Evolutionary conservation across 2,113 vertebrate species (phyloP).

Genomic region (Heteronetta atricapilla): DNA sequence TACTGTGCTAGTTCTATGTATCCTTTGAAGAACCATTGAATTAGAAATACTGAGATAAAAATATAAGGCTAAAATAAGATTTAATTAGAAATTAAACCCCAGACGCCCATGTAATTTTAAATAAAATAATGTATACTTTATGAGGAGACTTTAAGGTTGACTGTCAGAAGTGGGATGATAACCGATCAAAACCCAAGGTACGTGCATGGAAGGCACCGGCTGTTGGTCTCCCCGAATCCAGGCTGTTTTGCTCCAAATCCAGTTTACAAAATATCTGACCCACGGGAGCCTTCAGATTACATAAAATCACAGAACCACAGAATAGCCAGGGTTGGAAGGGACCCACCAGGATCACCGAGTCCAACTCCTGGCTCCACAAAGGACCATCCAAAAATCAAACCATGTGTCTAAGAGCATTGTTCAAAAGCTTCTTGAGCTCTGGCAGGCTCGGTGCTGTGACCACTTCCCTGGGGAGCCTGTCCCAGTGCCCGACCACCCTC

Average conservation of each 20-base stretch:
- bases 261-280: neutral
- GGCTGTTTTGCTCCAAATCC: neutral
- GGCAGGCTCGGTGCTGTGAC: too few relatives aligned
- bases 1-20: neutral
- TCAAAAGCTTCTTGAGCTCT: too few relatives aligned
- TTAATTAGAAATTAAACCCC: constrained; percentile 46
- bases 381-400: too few relatives aligned
- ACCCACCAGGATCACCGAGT: too few relatives aligned
- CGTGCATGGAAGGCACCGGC: accelerated
- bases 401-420: too few relatives aligned
- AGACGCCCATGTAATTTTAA: constrained; percentile 28
- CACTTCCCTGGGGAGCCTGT: too few relatives aligned
- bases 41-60: constrained; percentile 45
- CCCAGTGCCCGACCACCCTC: too few relatives aligned
- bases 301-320: neutral
- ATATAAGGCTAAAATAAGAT: constrained; percentile 30
- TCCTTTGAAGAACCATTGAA: neutral
- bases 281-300: neutral
- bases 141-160: neutral
- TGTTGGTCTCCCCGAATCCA: neutral
- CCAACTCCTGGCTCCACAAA: too few relatives aligned
- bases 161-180: neutral
- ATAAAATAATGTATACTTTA: neutral
- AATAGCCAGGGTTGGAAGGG: too few relatives aligned
- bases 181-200: neutral